These are phyloP conservation scores for Pogonomyrmex barbatus DNA, from an alignment of 1,140 invertebrate genomes.

Conservation along the genomic window DNA sequence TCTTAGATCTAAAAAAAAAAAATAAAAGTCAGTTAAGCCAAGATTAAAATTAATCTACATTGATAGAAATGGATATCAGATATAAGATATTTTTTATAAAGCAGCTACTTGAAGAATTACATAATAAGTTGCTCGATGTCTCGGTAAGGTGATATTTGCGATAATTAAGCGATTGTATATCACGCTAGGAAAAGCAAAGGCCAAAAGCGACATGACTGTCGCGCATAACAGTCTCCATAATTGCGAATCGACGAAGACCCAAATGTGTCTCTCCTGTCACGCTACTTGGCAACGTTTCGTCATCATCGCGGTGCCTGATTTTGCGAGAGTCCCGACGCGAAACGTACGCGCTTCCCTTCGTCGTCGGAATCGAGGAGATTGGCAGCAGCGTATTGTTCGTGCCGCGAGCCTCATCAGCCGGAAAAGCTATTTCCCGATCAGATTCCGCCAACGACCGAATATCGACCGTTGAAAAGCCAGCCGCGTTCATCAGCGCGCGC, in stretches of 20 bases:
- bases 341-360: slow-evolving; percentile 33
- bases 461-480: slow-evolving; percentile 62
- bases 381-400: slow-evolving; percentile 72
- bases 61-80: no score
- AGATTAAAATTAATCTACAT: no score
- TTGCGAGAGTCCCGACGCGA: slow-evolving; percentile 11
- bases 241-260: background rate
- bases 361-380: slow-evolving; percentile 63
- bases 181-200: background rate
- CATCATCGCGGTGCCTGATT: slow-evolving; percentile 9
- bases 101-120: background rate
- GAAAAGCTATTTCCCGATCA: slow-evolving; percentile 75
- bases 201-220: background rate
- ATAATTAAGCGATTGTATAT: background rate
- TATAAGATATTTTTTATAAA: background rate
- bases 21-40: background rate
- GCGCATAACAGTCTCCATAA: background rate
- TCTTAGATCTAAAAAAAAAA: background rate
- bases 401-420: slow-evolving; percentile 62
- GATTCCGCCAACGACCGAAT: slow-evolving; percentile 51
- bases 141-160: background rate
- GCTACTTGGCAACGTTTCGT: slow-evolving; percentile 2
- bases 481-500: background rate
- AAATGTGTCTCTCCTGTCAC: background rate
- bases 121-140: background rate